Conservation (phyloP, 2,888 invertebrate genomes). For the Ectemnius lituratus region DNA sequence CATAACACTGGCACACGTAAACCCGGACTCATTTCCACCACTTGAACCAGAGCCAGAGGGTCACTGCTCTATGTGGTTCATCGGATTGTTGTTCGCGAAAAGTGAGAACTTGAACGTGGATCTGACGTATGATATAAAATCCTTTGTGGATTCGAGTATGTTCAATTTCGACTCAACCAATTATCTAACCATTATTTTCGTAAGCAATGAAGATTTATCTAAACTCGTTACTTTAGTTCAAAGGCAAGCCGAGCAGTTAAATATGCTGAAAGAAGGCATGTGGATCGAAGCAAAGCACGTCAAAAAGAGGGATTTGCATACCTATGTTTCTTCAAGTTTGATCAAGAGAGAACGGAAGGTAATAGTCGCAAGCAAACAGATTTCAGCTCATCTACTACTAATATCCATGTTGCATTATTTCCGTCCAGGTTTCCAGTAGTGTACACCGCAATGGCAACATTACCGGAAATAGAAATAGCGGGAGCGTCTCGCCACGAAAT, state of each 20-base stretch:
- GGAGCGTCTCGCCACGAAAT: slow-evolving; percentile 64
- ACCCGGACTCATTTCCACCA: slow-evolving; percentile 91
- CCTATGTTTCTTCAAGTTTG: slow-evolving; percentile 85
- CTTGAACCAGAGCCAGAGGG: slow-evolving; percentile 79
- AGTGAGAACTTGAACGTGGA: slow-evolving; percentile 93
- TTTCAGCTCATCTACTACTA: background rate
- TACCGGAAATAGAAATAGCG: slow-evolving; percentile 65
- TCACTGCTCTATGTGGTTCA: slow-evolving; percentile 96
- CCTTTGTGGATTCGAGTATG: slow-evolving; percentile 92
- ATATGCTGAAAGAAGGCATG: slow-evolving; percentile 86
- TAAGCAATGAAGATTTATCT: slow-evolving; percentile 1
- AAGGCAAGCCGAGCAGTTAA: slow-evolving; percentile 82
- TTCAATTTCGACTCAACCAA: background rate
- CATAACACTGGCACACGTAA: slow-evolving; percentile 96
- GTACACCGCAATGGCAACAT: slow-evolving; percentile 67
- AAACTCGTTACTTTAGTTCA: slow-evolving; percentile 76
- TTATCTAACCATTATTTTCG: no score
- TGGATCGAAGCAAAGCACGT: slow-evolving; percentile 92
- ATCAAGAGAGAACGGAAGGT: slow-evolving; percentile 86
- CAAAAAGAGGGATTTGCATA: slow-evolving; percentile 86
- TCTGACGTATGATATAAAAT: slow-evolving; percentile 94
- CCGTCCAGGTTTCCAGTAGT: slow-evolving; percentile 61
- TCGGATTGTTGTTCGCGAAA: slow-evolving; percentile 95
- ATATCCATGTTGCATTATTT: slow-evolving; percentile 14
- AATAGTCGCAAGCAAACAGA: background rate